These are phyloP conservation scores for Petroica traversi DNA, from an alignment of 2,113 vertebrate species.

Conservation along the genomic window DNA sequence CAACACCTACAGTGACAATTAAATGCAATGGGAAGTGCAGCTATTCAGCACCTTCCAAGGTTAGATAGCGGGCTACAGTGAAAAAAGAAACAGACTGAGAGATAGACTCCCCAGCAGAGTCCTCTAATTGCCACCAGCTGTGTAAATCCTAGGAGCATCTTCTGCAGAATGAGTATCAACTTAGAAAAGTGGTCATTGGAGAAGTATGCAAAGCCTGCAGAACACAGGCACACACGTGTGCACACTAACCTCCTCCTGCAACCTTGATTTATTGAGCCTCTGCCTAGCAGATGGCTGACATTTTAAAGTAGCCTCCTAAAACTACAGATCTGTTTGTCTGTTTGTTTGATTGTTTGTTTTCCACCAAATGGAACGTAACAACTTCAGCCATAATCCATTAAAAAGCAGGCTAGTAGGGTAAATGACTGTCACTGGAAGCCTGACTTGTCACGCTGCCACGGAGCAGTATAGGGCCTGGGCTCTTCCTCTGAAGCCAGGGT, in stretches of 20 bases:
- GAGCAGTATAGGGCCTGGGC: not conserved
- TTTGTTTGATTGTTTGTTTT: not conserved
- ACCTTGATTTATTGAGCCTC: constrained; percentile 58
- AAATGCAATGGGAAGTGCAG: not conserved
- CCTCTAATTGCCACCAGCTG: constrained; percentile 72
- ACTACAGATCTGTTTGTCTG: not conserved
- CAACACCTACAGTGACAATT: not conserved
- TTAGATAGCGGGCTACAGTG: not conserved
- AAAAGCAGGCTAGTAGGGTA: not conserved
- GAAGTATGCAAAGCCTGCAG: constrained; percentile 68
- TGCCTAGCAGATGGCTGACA: constrained; percentile 65
- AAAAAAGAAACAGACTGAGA: not conserved
- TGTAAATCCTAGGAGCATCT: constrained; percentile 66
- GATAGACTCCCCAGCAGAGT: not conserved
- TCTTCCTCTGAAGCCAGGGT: not conserved
- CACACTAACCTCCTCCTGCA: not conserved
- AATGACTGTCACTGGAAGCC: not conserved
- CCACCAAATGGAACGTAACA: not conserved
- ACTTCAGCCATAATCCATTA: not conserved
- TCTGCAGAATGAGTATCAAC: constrained; percentile 65
- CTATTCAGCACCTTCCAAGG: not conserved
- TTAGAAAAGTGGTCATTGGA: constrained; percentile 67
- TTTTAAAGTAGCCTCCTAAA: constrained; percentile 39
- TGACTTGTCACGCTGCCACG: not conserved
- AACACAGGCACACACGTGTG: not conserved